Base-by-base conservation (phyloP, 2,113 vertebrate species). In the Fukomys damarensis region DNA sequence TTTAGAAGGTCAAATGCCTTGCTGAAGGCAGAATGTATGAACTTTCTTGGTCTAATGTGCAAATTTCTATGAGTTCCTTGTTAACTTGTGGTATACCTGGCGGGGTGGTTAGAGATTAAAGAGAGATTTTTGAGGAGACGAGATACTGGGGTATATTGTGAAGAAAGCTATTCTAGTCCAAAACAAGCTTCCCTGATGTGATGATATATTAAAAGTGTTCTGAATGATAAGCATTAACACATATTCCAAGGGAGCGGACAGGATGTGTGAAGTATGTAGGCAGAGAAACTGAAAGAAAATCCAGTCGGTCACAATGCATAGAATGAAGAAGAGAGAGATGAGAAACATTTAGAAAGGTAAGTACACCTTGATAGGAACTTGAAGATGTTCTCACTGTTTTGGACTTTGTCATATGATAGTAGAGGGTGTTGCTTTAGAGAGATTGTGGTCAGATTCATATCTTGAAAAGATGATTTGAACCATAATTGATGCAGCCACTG, bases 1-100 rank as follows among this genome's bases (percentile, higher is more conserved):
- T 46, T 66, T 86, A 90, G 74, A 85, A 97, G 91, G 94, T 95
- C 86, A 94, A 80, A 93, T 77, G 58, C 4, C 35, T 68, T 1
- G 0, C 56, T 86, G 81, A 86, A 81, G 19, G 80, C 63, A 95
- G 86, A 82, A 9, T 83, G 32, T 65, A 19, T 63, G 65, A 95
- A 80, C 17, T 82, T 94, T 90, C 54, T 86, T 14, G 20, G 35
- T 35, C 41, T 81, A 66, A 85, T 35, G 65, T 85, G 22, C 4
- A 35, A 38, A 52, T 80, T 66, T 79, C 4, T 41, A 5, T 12
- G 24, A n/a, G 38, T 65, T 35, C 20, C 30, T n/a, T 54, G 30
- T 91, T 91, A 58, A 38, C 28, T 52, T 65, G 22, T 65, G 28
- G 17, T 28, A 20, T 52, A 63, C 26, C 12, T 61, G 35, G 20